Evolutionary conservation across 2,113 vertebrate species (phyloP).

Genomic region (Sialia sialis): DNA sequence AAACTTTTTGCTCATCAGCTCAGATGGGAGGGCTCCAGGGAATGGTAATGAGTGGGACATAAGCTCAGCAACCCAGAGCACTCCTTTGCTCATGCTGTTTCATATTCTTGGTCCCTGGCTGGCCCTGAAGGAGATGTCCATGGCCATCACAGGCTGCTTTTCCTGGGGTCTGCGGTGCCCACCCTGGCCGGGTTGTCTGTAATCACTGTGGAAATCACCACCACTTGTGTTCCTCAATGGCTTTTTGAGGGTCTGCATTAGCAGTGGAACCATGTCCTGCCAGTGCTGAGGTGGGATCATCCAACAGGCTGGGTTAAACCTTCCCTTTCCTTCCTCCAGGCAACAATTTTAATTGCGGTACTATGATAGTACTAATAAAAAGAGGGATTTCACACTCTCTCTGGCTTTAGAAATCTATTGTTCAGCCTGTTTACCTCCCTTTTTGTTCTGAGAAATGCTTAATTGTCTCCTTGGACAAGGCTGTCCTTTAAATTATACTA

Average conservation of each 20-base stretch:
- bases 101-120: rapidly evolving
- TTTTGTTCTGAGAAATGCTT: constrained; percentile 16
- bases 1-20: neutral
- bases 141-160: neutral
- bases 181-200: neutral
- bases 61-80: neutral
- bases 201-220: neutral
- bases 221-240: neutral
- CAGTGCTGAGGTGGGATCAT: neutral
- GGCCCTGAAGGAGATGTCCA: neutral
- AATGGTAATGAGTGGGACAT: neutral
- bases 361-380: neutral
- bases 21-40: neutral
- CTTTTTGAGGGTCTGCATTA: neutral
- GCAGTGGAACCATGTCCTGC: neutral
- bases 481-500: constrained; percentile 36
- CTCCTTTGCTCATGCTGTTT: rapidly evolving
- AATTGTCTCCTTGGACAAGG: constrained; percentile 42
- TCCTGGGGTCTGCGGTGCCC: neutral
- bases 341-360: neutral
- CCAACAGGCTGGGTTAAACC: neutral
- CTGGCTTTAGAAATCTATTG: neutral
- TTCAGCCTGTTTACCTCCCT: constrained; percentile 14
- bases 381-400: neutral
- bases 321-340: neutral